Conservation (phyloP, 2,113 vertebrate species). For the Xiphias gladius region DNA sequence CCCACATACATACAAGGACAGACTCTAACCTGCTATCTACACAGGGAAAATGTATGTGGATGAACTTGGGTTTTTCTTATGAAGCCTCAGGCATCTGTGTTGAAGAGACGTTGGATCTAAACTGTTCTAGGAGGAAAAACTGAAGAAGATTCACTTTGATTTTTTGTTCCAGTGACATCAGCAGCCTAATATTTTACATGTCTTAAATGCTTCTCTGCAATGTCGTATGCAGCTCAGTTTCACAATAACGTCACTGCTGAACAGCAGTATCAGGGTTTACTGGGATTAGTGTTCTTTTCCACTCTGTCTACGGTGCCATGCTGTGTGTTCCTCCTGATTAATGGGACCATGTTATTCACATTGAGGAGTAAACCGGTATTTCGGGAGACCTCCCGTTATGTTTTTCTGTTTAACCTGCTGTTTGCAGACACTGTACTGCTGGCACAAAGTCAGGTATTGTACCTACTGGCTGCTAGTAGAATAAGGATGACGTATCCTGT, state of each 20-base stretch:
- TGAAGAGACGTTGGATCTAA: too few relatives aligned
- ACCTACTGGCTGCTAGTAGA: background rate
- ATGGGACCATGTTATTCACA: slow-evolving; percentile 41
- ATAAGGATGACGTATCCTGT: slow-evolving; percentile 11
- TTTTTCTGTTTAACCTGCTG: slow-evolving; percentile 68
- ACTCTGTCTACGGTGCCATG: background rate
- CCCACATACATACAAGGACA: background rate
- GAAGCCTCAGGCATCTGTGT: too few relatives aligned
- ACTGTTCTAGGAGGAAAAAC: too few relatives aligned
- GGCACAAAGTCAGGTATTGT: slow-evolving; percentile 43
- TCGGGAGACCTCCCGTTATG: slow-evolving; percentile 58
- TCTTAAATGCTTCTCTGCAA: background rate
- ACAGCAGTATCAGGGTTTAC: background rate
- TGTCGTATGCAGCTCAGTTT: background rate
- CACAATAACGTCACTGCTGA: background rate
- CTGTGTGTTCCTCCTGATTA: slow-evolving; percentile 55
- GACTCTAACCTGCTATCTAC: background rate
- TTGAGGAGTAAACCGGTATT: slow-evolving; percentile 48
- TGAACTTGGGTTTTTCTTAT: too few relatives aligned
- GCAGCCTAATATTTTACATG: background rate
- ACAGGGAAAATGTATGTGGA: background rate
- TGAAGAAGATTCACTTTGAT: background rate
- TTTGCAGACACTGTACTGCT: slow-evolving; percentile 66
- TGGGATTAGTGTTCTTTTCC: background rate
- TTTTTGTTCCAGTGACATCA: background rate